These are phyloP conservation scores for Chesias legatella DNA, from an alignment of 2,888 invertebrate genomes.

Conservation along the genomic window DNA sequence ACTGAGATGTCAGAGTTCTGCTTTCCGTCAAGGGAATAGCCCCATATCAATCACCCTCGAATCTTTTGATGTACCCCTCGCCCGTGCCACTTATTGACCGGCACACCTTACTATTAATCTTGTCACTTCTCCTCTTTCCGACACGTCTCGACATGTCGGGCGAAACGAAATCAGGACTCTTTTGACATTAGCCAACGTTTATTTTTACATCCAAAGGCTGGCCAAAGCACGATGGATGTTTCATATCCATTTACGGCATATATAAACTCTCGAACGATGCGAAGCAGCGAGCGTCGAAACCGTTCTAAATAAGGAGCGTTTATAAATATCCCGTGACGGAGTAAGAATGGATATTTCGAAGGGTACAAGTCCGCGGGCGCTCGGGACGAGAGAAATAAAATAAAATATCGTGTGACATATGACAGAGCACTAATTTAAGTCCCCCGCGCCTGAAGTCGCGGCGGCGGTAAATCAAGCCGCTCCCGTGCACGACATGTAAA, in stretches of 20 bases:
- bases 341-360: slow-evolving; percentile 61
- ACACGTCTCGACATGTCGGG: slow-evolving; percentile 44
- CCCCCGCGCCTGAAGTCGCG: slow-evolving; percentile 54
- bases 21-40: slow-evolving; percentile 53
- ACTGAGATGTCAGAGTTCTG: slow-evolving; percentile 45
- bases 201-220: slow-evolving; percentile 23
- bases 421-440: slow-evolving; percentile 72
- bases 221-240: slow-evolving; percentile 24
- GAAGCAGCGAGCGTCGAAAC: slow-evolving; percentile 38
- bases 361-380: slow-evolving; percentile 52
- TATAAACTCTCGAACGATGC: slow-evolving; percentile 30
- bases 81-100: slow-evolving; percentile 46
- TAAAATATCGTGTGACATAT: slow-evolving; percentile 71
- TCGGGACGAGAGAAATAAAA: slow-evolving; percentile 52
- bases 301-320: slow-evolving; percentile 61
- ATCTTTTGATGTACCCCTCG: slow-evolving; percentile 62
- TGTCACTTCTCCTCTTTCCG: slow-evolving; percentile 57
- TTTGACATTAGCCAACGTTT: slow-evolving; percentile 27
- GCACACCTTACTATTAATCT: slow-evolving; percentile 56
- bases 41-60: slow-evolving; percentile 54
- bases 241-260: slow-evolving; percentile 29
- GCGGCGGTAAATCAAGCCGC: slow-evolving; percentile 71
- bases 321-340: slow-evolving; percentile 69
- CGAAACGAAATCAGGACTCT: slow-evolving; percentile 37
- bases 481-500: slow-evolving; percentile 67